phyloP scores from a whole-genome alignment of 2,888 invertebrate genomes.

The Gerris lacustris region DNA sequence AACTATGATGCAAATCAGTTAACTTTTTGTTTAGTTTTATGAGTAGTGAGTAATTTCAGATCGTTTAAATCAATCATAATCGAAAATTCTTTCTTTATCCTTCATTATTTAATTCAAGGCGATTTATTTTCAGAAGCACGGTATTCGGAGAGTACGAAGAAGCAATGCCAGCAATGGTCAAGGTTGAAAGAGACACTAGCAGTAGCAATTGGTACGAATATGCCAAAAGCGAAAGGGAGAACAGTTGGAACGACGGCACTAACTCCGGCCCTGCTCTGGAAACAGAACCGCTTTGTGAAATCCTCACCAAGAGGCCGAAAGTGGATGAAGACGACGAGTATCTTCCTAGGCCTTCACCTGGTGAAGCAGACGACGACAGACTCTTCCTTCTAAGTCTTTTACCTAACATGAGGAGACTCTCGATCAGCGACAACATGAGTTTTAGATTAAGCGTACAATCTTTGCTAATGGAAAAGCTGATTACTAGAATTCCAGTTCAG shows the following conservation, averaged over 20 bases:
- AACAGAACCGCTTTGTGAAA: conserved; percentile 5
- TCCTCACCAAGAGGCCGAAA: background rate
- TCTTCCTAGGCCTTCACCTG: conserved; percentile 6
- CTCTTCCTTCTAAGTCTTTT: conserved; percentile 24
- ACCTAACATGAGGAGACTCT: conserved; percentile 23
- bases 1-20: too few species aligned
- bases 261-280: background rate
- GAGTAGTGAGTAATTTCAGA: too few species aligned
- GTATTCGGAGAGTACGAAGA: background rate
- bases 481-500: background rate
- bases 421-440: conserved; percentile 21
- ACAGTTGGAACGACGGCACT: background rate
- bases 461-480: conserved; percentile 19
- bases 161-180: background rate
- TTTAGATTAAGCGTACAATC: conserved; percentile 24
- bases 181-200: background rate
- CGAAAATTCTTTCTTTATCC: too few species aligned
- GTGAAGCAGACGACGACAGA: conserved; percentile 23
- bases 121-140: background rate
- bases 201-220: background rate
- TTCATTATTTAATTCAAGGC: too few species aligned
- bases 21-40: too few species aligned
- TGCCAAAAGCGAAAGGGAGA: conserved; percentile 9
- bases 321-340: background rate
- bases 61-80: too few species aligned